Evolutionary conservation across 2,113 vertebrate genomes (phyloP).

Genomic region (Cyanocitta stelleri): DNA sequence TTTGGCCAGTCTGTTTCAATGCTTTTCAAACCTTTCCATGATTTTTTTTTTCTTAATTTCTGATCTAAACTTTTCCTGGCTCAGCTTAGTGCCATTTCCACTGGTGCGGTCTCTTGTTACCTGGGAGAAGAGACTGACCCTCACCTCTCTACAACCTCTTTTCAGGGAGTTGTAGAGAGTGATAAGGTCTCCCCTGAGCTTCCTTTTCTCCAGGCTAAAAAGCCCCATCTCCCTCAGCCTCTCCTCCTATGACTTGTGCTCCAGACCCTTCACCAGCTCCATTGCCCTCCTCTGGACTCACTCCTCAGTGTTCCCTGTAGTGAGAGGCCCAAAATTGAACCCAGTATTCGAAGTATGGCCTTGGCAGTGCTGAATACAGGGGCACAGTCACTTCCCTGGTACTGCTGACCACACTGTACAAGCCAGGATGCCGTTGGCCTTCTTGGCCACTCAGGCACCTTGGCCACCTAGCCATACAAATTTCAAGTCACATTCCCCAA

Average conservation of each 20-base stretch:
- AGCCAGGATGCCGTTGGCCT: not conserved
- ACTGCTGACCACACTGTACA: not conserved
- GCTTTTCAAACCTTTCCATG: not conserved
- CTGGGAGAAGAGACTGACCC: not conserved
- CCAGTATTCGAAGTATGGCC: accelerated
- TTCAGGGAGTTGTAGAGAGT: not conserved
- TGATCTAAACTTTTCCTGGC: not conserved
- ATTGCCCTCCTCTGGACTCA: not conserved
- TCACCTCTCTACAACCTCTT: not conserved
- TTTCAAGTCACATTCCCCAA: not conserved
- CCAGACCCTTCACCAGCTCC: not conserved
- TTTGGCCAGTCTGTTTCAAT: not conserved
- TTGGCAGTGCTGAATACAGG: not conserved
- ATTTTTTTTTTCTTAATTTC: not conserved
- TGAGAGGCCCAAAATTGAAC: not conserved
- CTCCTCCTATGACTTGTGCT: not conserved
- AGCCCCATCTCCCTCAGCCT: not conserved
- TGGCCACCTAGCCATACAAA: not conserved
- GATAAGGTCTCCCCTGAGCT: not conserved
- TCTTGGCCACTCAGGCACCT: not conserved
- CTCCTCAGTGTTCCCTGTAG: not conserved
- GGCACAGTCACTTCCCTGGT: not conserved
- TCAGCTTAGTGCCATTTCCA: not conserved
- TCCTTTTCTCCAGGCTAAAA: not conserved
- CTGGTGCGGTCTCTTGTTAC: not conserved